Evolutionary conservation across 2,888 invertebrate species (phyloP).

Genomic region (Trilocha varians): DNA sequence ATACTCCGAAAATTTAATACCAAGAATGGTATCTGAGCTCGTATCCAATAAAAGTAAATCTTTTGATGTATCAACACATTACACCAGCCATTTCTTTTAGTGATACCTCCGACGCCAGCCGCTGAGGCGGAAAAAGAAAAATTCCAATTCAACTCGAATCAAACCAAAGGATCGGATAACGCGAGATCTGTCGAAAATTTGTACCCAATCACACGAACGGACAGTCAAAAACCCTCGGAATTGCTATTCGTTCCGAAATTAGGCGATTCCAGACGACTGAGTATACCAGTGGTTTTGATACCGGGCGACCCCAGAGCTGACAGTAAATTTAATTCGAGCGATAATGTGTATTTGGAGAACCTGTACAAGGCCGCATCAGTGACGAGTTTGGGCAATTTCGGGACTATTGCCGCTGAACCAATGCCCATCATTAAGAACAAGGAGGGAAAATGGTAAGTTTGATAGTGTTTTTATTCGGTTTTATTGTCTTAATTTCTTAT

Average conservation of each 20-base stretch:
- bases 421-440: slow-evolving; percentile 66
- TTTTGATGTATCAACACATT: not conserved
- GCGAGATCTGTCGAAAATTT: slow-evolving; percentile 57
- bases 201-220: slow-evolving; percentile 30
- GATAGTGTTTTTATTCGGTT: slow-evolving; percentile 6
- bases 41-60: not conserved
- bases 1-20: too few relatives aligned
- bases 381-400: slow-evolving; percentile 61
- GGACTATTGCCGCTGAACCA: slow-evolving; percentile 53
- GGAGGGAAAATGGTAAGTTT: slow-evolving; percentile 64
- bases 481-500: too few relatives aligned
- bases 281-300: slow-evolving; percentile 59
- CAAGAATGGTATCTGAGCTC: too few relatives aligned
- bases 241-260: slow-evolving; percentile 51
- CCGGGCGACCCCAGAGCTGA: slow-evolving; percentile 38
- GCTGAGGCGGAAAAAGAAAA: slow-evolving; percentile 37
- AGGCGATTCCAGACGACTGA: slow-evolving; percentile 47
- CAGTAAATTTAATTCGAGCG: slow-evolving; percentile 58
- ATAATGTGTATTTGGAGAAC: slow-evolving; percentile 58
- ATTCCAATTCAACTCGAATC: slow-evolving; percentile 42
- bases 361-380: slow-evolving; percentile 62
- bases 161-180: slow-evolving; percentile 12
- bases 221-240: slow-evolving; percentile 38
- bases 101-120: slow-evolving; percentile 63
- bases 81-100: slow-evolving; percentile 27